Percentiles rank a stretch among this genome's conserved stretches.
Conservation (phyloP, 2,888 invertebrate species). For the Bunonema sp. region DNA sequence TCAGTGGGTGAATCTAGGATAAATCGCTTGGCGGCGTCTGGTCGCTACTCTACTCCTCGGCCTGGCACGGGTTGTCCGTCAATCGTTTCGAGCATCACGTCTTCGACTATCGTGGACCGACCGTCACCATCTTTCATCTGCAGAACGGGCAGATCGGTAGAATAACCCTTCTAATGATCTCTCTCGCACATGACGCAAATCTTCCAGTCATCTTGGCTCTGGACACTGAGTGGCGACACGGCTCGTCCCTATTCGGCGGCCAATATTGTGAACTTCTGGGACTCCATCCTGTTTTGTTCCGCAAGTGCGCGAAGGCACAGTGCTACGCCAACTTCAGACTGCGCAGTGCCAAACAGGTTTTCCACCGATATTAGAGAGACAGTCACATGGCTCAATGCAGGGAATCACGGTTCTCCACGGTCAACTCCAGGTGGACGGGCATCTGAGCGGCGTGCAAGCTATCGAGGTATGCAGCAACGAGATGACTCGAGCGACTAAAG, state of each 20-base stretch:
- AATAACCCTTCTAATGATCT: background rate
- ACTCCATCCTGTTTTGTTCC: too few species aligned
- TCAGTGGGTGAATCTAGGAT: background rate
- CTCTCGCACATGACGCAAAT: background rate
- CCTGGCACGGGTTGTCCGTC: constrained; percentile 25
- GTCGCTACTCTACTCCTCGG: constrained; percentile 25
- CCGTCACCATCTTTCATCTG: constrained; percentile 21
- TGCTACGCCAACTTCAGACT: too few species aligned
- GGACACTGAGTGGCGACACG: constrained; percentile 4
- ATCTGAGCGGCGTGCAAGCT: constrained; percentile 11
- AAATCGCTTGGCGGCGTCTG: constrained; percentile 3
- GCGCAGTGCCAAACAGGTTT: too few species aligned
- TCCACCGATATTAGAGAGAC: too few species aligned
- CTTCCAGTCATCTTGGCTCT: constrained; percentile 1
- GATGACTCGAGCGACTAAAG: background rate
- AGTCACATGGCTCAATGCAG: too few species aligned
- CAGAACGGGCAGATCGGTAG: constrained; percentile 1
- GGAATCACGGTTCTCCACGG: too few species aligned
- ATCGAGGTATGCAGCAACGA: constrained; percentile 9
- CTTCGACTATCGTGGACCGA: constrained; percentile 29
- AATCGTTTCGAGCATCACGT: constrained; percentile 38
- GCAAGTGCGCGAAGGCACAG: too few species aligned
- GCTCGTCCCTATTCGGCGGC: constrained; percentile 10
- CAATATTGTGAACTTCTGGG: too few species aligned
- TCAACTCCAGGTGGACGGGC: constrained; percentile 16